Evolutionary conservation across 2,888 invertebrate genomes (phyloP).

Genomic region (Lasioglossum figueresi): DNA sequence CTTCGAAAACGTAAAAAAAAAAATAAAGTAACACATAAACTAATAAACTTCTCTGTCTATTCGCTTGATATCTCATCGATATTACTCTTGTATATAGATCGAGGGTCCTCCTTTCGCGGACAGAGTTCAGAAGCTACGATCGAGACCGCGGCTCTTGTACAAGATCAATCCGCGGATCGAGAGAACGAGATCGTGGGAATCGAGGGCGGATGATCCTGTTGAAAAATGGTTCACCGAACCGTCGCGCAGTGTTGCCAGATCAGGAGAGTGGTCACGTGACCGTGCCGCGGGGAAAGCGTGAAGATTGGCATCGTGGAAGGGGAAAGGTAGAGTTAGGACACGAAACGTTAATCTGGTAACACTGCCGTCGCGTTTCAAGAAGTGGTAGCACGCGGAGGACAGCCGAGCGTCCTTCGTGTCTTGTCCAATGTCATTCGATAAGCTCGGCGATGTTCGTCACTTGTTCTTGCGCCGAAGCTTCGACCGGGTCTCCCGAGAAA

Average conservation of each 20-base stretch:
- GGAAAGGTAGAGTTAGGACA: too few relatives aligned
- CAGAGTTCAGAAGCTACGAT: conserved; percentile 7
- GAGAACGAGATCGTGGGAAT: neutral
- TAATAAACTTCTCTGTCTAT: conserved; percentile 46
- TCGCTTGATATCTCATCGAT: conserved; percentile 59
- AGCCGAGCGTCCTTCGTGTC: conserved; percentile 18
- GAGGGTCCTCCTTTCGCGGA: conserved; percentile 31
- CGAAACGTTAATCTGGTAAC: too few relatives aligned
- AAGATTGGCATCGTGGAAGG: too few relatives aligned
- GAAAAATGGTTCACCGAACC: conserved; percentile 39
- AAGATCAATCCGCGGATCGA: neutral
- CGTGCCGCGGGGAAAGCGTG: too few relatives aligned
- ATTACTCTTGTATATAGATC: conserved; percentile 63
- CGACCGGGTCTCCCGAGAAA: conserved; percentile 66
- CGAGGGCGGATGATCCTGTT: conserved; percentile 29
- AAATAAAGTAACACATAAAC: neutral
- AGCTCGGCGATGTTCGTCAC: neutral
- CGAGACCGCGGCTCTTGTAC: conserved; percentile 28
- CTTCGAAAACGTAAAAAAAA: conserved; percentile 22
- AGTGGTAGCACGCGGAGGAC: neutral
- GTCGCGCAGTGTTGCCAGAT: neutral
- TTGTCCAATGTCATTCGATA: conserved; percentile 22
- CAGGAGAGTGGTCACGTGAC: too few relatives aligned
- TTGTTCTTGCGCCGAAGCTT: conserved; percentile 58
- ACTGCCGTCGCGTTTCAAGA: neutral